Base-by-base conservation (phyloP, 1,140 invertebrate genomes). In the Wasmannia auropunctata region DNA sequence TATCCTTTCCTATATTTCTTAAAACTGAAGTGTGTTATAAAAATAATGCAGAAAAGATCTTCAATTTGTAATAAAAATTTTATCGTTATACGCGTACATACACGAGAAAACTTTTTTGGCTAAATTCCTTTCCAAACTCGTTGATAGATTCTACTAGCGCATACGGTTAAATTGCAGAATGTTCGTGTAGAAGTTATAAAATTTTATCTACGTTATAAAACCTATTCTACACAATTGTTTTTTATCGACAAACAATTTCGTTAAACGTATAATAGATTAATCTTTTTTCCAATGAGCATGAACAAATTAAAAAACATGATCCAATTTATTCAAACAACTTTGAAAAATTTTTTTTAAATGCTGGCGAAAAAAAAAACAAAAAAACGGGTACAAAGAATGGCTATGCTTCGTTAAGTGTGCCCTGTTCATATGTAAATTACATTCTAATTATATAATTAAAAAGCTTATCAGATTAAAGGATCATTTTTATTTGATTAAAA, bases 221-320 rank as follows among this genome's bases (percentile, higher is more conserved):
- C 25, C 28, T 14, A 51, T 25, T 79, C 43, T 51, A 11, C 8
- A 51, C 14, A 25, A 65, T n/a, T n/a, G 37, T 67, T 37, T 67
- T 67, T 79, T 60, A 79, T 79, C 43, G 31, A 37, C 43, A 19
- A 25, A 22, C 58, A 67, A 79, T 65, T 79, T 79, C n/a, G 40
- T 79, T 79, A 79, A 79, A 51, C 60, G 40, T 40, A 25, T 79
- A 65, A 79, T 37, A 56, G 74, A 76, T 76, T 76, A 75, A 40
- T 19, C n/a, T 65, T 34, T n/a, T 63, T 65, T 65, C 31, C 34
- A 22, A 40, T 43, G 22, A 22, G 3, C n/a, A 49, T 25, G 22
- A 4, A 43, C 43, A 28, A 63, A 67, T 79, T 65, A 31, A 51
- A 79, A 79, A 65, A 79, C 31, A 46, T 31, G 10, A 67, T 51